Evolutionary conservation across 2,888 invertebrate species (phyloP).

Genomic region (Dilophus febrilis): DNA sequence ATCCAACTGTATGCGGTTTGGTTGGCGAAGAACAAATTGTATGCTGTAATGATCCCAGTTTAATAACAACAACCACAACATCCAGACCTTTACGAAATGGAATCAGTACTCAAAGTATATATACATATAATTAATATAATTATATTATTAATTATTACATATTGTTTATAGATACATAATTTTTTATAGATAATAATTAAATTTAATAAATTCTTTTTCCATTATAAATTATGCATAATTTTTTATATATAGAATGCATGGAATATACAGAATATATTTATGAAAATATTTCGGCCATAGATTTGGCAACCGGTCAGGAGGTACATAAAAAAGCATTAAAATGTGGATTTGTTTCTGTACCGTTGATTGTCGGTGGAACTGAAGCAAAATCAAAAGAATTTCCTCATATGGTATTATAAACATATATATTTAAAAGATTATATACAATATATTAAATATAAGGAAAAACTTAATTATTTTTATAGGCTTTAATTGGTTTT

Average conservation of each 20-base stretch:
- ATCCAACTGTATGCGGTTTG: conserved; percentile 14
- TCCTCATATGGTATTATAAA: conserved; percentile 3
- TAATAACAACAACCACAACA: not conserved
- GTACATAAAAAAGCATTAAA: too few relatives aligned
- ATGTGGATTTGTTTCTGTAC: conserved; percentile 9
- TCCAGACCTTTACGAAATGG: not conserved
- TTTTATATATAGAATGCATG: too few relatives aligned
- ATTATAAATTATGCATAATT: not conserved
- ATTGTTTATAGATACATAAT: not conserved
- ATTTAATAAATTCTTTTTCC: not conserved
- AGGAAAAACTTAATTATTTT: too few relatives aligned
- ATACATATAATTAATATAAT: not conserved
- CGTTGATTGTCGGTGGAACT: conserved; percentile 3
- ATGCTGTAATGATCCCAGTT: conserved; percentile 12
- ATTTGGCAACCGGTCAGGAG: too few relatives aligned
- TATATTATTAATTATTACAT: not conserved
- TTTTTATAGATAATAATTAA: not conserved
- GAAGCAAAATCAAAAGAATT: conserved; percentile 3
- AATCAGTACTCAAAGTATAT: not conserved
- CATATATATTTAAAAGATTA: too few relatives aligned
- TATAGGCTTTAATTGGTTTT: conserved; percentile 4
- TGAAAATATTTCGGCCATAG: too few relatives aligned
- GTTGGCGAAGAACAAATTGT: conserved; percentile 12
- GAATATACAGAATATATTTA: too few relatives aligned
- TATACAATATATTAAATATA: too few relatives aligned